These are phyloP conservation scores for Acrobasis repandana DNA, from an alignment of 2,888 invertebrate genomes.

Conservation along the genomic window DNA sequence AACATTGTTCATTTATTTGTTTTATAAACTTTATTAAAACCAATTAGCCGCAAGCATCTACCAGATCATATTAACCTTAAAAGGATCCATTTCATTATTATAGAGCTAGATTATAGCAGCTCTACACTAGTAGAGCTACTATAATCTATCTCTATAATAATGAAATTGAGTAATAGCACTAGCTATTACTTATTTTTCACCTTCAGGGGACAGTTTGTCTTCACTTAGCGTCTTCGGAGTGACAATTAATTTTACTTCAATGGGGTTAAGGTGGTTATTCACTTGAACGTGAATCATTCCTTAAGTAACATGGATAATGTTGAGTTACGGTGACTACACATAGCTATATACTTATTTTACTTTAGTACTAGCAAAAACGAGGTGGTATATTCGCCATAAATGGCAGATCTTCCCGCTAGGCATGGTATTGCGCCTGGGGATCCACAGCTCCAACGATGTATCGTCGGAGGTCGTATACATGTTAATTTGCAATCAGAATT, in stretches of 20 bases:
- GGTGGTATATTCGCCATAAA: too few species aligned
- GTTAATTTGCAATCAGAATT: too few species aligned
- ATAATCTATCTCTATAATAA: too few species aligned
- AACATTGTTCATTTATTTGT: too few species aligned
- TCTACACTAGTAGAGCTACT: too few species aligned
- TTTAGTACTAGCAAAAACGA: too few species aligned
- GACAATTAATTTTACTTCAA: slow-evolving; percentile 2
- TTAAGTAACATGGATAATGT: not conserved
- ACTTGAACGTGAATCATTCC: not conserved
- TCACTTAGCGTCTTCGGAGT: not conserved
- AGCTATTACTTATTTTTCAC: slow-evolving; percentile 9
- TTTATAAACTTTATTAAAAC: not conserved
- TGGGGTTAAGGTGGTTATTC: not conserved
- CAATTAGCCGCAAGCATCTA: not conserved
- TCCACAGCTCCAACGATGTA: too few species aligned
- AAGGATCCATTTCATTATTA: not conserved
- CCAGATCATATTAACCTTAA: not conserved
- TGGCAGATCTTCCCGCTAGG: too few species aligned
- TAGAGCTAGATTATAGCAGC: not conserved
- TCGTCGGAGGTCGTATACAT: too few species aligned
- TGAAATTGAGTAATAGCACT: too few species aligned
- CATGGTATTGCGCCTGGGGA: too few species aligned
- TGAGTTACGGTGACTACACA: not conserved
- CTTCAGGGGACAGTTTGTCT: not conserved
- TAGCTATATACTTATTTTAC: not conserved